Evolutionary conservation across 2,888 invertebrate genomes (phyloP).

Genomic region (Pardosa pseudoannulata): DNA sequence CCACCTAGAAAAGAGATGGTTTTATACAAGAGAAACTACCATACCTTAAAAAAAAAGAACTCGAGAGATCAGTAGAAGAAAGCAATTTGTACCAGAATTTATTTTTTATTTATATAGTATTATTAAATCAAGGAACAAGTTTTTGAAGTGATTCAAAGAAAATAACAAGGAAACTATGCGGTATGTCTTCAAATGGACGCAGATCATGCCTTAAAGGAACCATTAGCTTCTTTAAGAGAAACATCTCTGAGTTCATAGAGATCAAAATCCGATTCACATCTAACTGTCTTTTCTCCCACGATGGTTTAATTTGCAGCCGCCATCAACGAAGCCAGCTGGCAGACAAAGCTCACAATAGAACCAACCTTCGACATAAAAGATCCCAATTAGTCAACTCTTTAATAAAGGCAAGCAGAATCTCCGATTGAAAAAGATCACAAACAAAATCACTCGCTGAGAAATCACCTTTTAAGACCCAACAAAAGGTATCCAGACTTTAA

Average conservation of each 20-base stretch:
- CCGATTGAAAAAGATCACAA: conserved; percentile 5
- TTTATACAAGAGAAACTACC: too few relatives aligned
- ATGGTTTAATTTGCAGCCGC: background rate
- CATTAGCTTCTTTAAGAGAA: too few relatives aligned
- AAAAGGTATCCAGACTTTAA: conserved; percentile 24
- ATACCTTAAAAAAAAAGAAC: too few relatives aligned
- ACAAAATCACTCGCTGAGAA: conserved; percentile 29
- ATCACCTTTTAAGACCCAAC: conserved; percentile 31
- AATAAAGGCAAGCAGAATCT: background rate
- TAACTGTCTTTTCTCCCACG: background rate
- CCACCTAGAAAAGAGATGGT: too few relatives aligned
- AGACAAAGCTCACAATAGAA: background rate
- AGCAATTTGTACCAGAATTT: too few relatives aligned
- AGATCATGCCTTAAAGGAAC: too few relatives aligned
- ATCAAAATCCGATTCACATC: background rate
- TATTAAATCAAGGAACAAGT: too few relatives aligned
- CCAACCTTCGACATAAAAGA: conserved; percentile 10
- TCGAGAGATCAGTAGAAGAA: too few relatives aligned
- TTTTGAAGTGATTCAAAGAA: too few relatives aligned
- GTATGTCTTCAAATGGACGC: too few relatives aligned
- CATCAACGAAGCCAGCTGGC: background rate
- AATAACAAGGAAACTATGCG: too few relatives aligned
- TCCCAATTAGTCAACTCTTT: conserved; percentile 10
- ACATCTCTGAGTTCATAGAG: background rate
- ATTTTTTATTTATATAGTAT: too few relatives aligned